Evolutionary conservation across 2,888 invertebrate species (phyloP).

Genomic region (Boloria selene): DNA sequence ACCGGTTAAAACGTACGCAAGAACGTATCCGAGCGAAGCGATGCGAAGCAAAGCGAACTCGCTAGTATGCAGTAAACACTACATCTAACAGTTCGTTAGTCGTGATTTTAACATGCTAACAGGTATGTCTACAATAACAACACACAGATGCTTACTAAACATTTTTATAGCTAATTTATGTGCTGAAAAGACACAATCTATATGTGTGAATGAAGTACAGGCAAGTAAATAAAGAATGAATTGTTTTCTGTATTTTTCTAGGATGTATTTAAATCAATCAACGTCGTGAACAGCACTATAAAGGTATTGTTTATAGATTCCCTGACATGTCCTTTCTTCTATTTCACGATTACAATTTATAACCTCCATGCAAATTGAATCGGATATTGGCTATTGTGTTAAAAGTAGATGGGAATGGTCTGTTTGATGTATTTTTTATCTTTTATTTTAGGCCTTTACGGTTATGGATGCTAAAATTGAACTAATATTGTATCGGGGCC

Average conservation of each 20-base stretch:
- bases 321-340: conserved; percentile 43
- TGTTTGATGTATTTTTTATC: conserved; percentile 32
- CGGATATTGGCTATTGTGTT: conserved; percentile 38
- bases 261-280: conserved; percentile 44
- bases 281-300: conserved; percentile 50
- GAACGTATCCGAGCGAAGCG: too few species aligned
- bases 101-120: too few species aligned
- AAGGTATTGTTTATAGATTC: conserved; percentile 38
- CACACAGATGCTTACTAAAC: too few species aligned
- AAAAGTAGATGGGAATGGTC: conserved; percentile 35
- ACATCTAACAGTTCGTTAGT: too few species aligned
- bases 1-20: too few species aligned
- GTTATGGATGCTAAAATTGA: conserved; percentile 9
- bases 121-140: too few species aligned
- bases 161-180: too few species aligned
- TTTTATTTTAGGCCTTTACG: conserved; percentile 22
- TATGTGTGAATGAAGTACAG: too few species aligned
- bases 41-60: too few species aligned
- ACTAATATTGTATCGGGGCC: neutral
- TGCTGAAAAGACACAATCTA: too few species aligned
- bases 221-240: neutral
- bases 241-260: neutral
- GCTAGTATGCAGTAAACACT: too few species aligned
- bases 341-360: conserved; percentile 46
- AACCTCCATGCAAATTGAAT: conserved; percentile 40